Evolutionary conservation across 2,113 vertebrate genomes (phyloP).

Genomic region (Antechinus flavipes): DNA sequence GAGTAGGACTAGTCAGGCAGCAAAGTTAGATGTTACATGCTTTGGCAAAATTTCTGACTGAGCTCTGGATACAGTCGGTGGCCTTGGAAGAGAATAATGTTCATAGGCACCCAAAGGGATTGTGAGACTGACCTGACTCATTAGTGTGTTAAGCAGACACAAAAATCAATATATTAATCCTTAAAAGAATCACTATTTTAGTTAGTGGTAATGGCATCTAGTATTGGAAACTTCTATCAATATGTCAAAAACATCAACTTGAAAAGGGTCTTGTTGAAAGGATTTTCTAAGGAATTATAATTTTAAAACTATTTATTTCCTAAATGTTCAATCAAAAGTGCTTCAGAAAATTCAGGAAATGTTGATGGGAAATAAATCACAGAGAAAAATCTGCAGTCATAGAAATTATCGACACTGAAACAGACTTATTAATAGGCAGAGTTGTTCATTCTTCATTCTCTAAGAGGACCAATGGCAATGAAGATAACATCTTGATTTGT

Average conservation of each 20-base stretch:
- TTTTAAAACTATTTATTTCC: neutral
- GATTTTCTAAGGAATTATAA: neutral
- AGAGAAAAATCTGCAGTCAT: neutral
- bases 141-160: neutral
- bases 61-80: neutral
- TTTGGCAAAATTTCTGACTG: neutral
- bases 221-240: neutral
- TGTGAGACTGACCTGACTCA: neutral
- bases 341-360: neutral
- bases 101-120: neutral
- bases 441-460: neutral
- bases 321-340: neutral
- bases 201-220: neutral
- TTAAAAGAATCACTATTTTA: neutral
- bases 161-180: neutral
- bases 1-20: neutral
- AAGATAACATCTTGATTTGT: neutral
- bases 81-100: neutral
- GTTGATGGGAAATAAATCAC: neutral
- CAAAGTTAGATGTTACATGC: neutral
- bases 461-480: too few species aligned
- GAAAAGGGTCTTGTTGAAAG: neutral
- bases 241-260: neutral
- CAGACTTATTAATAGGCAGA: neutral
- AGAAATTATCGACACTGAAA: neutral